Percentiles rank a stretch among this genome's conserved stretches.
phyloP scores from a whole-genome alignment of 2,888 invertebrate species.

The Dynastes tityus region DNA sequence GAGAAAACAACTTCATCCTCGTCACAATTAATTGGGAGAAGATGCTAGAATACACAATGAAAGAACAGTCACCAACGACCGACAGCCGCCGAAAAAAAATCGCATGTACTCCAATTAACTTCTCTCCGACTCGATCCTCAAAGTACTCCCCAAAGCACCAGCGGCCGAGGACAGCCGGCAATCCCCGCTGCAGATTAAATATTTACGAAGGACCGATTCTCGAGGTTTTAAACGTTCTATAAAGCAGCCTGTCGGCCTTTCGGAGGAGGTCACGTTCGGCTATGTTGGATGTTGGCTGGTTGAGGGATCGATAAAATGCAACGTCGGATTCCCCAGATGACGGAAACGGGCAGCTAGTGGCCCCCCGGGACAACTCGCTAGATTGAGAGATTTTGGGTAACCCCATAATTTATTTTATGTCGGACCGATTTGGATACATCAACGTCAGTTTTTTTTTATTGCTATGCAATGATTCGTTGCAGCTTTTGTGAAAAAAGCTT shows the following conservation, averaged over 20 bases:
- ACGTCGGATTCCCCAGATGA: background rate
- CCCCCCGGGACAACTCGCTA: no score
- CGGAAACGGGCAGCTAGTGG: background rate
- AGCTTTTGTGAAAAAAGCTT: no score
- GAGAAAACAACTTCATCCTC: background rate
- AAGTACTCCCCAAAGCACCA: conserved; percentile 1
- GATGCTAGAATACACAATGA: background rate
- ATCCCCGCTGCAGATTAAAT: conserved; percentile 24
- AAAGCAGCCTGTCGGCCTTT: conserved; percentile 2
- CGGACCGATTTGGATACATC: no score
- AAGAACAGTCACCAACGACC: background rate
- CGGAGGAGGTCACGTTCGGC: background rate
- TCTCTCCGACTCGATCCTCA: background rate
- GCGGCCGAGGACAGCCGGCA: background rate
- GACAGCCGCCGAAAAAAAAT: background rate
- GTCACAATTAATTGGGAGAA: conserved; percentile 4
- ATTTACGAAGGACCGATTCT: conserved; percentile 1
- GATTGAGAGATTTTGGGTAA: no score
- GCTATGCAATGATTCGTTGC: no score
- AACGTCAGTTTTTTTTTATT: no score
- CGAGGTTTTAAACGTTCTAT: conserved; percentile 27
- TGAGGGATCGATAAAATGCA: conserved; percentile 32
- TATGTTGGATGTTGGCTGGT: background rate
- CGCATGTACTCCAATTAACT: conserved; percentile 29
- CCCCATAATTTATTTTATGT: no score